Conservation (phyloP, 1,140 invertebrate species). For the Elymnias hypermnestra region DNA sequence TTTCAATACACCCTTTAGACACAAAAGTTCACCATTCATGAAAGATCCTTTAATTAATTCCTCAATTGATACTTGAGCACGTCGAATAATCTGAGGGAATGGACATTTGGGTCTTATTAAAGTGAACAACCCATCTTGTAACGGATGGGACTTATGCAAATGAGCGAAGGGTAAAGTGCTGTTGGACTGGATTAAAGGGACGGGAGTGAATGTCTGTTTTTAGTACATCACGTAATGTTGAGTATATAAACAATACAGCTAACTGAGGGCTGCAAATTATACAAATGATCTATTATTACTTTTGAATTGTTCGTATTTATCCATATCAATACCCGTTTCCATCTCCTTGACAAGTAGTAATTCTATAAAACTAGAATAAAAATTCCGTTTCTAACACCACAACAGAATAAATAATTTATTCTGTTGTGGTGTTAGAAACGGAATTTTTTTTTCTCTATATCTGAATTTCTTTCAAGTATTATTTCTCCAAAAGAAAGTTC, state of each 20-base stretch:
- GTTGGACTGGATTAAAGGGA: conserved; percentile 31
- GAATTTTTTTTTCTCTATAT: too few relatives aligned
- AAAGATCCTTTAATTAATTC: conserved; percentile 16
- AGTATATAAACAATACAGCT: conserved; percentile 16
- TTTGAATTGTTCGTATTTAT: too few relatives aligned
- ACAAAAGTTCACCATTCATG: background rate
- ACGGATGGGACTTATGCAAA: conserved; percentile 41
- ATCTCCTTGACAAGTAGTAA: too few relatives aligned
- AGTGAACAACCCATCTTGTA: conserved; percentile 33
- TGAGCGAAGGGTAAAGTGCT: conserved; percentile 34
- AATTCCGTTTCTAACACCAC: too few relatives aligned
- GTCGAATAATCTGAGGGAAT: conserved; percentile 24
- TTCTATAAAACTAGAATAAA: too few relatives aligned
- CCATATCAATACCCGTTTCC: too few relatives aligned
- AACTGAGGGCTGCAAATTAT: conserved; percentile 6
- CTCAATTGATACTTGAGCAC: conserved; percentile 21
- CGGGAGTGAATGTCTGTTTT: conserved; percentile 34
- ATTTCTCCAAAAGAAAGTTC: too few relatives aligned
- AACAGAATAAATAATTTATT: too few relatives aligned
- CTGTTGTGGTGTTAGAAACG: too few relatives aligned
- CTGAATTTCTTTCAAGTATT: too few relatives aligned
- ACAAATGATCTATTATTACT: conserved; percentile 7
- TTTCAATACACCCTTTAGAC: background rate
- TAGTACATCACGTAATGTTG: conserved; percentile 33
- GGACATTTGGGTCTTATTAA: conserved; percentile 31